A percentile compares a stretch with the other conserved stretches of the same genome.
Conservation (phyloP, 1,140 invertebrate species). For the Pachyrhynchus sulphureomaculatus region DNA sequence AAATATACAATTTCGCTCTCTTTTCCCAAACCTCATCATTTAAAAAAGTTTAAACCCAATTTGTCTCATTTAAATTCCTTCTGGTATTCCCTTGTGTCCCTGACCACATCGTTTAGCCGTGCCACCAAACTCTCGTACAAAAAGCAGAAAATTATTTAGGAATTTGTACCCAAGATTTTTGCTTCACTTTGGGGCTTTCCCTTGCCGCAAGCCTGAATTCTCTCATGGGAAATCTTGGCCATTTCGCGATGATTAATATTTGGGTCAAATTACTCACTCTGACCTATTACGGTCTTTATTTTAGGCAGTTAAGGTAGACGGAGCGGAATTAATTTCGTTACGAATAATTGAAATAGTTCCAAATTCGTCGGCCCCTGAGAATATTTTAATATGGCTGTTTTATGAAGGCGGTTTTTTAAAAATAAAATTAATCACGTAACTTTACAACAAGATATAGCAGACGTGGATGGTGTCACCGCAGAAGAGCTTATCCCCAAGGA, state of each 20-base stretch:
- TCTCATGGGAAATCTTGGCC: slow-evolving; percentile 25
- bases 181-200: slow-evolving; percentile 11
- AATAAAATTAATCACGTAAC: not conserved
- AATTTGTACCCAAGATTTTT: slow-evolving; percentile 26
- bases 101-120: not conserved
- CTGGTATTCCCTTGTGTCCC: not conserved
- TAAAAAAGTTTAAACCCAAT: slow-evolving; percentile 3
- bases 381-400: not conserved
- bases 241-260: slow-evolving; percentile 31
- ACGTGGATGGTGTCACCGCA: no score
- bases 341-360: slow-evolving; percentile 23
- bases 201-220: not conserved
- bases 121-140: not conserved
- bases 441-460: no score
- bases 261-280: slow-evolving; percentile 30
- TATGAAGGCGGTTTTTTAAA: not conserved
- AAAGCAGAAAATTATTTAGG: slow-evolving; percentile 22
- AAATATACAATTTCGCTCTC: no score
- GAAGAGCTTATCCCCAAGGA: no score
- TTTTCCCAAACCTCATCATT: no score
- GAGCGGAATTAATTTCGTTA: slow-evolving; percentile 14
- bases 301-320: slow-evolving; percentile 18
- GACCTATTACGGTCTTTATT: slow-evolving; percentile 34
- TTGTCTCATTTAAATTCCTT: slow-evolving; percentile 2
- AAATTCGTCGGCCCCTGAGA: slow-evolving; percentile 1